These are phyloP conservation scores for Microplitis demolitor DNA, from an alignment of 1,140 invertebrate genomes.

Conservation along the genomic window DNA sequence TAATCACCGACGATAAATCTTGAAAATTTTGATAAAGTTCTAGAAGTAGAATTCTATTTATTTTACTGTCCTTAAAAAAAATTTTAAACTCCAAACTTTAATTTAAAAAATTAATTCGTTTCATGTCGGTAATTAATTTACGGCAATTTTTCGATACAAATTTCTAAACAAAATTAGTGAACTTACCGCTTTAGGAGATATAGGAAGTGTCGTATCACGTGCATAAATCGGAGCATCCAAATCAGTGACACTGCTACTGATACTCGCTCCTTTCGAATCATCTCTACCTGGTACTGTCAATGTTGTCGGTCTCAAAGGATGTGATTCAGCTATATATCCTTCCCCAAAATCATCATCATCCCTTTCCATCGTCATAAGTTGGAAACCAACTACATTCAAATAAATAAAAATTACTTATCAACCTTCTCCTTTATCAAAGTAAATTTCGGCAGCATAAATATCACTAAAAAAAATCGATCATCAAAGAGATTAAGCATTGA, in stretches of 20 bases:
- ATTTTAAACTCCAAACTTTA: too few relatives aligned
- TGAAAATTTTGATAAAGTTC: too few relatives aligned
- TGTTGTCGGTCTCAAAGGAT: constrained; percentile 61
- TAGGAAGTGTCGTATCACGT: constrained; percentile 53
- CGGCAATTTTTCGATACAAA: not conserved
- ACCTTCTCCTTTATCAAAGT: too few relatives aligned
- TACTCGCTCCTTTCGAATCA: constrained; percentile 59
- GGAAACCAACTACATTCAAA: constrained; percentile 15
- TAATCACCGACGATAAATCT: too few relatives aligned
- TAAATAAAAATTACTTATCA: not conserved
- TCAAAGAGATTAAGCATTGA: not conserved
- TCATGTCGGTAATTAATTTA: not conserved
- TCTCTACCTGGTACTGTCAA: constrained; percentile 56
- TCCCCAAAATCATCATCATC: constrained; percentile 65
- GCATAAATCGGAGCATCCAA: constrained; percentile 66
- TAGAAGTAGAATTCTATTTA: too few relatives aligned
- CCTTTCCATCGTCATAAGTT: constrained; percentile 53
- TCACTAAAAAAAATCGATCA: not conserved
- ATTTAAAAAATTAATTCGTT: too few relatives aligned
- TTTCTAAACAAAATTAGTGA: not conserved
- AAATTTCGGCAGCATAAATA: not conserved
- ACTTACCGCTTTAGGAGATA: constrained; percentile 51
- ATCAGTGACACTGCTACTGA: constrained; percentile 66
- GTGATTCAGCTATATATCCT: constrained; percentile 65
- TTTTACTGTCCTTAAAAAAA: too few relatives aligned